A percentile compares a stretch with the other conserved stretches of the same genome.
phyloP scores from a whole-genome alignment of 2,888 invertebrate species.

The Aelia acuminata region DNA sequence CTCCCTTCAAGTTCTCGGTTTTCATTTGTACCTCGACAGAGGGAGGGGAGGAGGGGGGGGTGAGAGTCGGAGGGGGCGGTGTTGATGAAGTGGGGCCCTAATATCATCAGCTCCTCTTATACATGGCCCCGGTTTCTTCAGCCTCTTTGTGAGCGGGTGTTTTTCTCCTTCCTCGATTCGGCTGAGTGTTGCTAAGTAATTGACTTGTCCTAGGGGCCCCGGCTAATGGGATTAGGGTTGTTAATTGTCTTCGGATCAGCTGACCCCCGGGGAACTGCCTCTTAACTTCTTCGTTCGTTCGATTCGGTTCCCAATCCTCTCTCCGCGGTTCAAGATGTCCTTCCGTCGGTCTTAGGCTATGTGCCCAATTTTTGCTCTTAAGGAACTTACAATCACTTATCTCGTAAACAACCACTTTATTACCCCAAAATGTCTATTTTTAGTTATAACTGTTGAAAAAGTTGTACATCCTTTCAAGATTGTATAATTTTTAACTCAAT shows the following conservation, averaged over 20 bases:
- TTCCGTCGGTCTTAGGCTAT: not conserved
- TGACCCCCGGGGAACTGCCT: slow-evolving; percentile 2
- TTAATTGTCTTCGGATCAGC: slow-evolving; percentile 47
- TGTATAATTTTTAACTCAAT: no score
- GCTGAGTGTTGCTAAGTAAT: slow-evolving; percentile 39
- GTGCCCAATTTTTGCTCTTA: no score
- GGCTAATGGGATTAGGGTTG: slow-evolving; percentile 24
- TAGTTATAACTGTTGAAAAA: no score
- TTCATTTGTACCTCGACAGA: slow-evolving; percentile 53
- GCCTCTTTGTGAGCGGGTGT: slow-evolving; percentile 9
- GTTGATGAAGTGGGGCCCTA: slow-evolving; percentile 55
- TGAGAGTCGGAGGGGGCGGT: not conserved
- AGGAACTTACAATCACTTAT: no score
- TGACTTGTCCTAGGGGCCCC: not conserved
- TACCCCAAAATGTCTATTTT: not conserved
- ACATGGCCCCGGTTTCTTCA: slow-evolving; percentile 18
- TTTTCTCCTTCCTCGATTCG: slow-evolving; percentile 38
- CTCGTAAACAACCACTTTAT: no score
- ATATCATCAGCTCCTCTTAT: slow-evolving; percentile 54
- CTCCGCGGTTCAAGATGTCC: not conserved
- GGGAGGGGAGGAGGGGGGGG: no score
- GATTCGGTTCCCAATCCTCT: not conserved
- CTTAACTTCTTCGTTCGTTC: slow-evolving; percentile 3
- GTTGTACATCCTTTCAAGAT: no score
- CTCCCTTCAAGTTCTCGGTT: slow-evolving; percentile 37